phyloP scores from a whole-genome alignment of 2,797 vertebrate species.

The Notoglanidium macrostoma region DNA sequence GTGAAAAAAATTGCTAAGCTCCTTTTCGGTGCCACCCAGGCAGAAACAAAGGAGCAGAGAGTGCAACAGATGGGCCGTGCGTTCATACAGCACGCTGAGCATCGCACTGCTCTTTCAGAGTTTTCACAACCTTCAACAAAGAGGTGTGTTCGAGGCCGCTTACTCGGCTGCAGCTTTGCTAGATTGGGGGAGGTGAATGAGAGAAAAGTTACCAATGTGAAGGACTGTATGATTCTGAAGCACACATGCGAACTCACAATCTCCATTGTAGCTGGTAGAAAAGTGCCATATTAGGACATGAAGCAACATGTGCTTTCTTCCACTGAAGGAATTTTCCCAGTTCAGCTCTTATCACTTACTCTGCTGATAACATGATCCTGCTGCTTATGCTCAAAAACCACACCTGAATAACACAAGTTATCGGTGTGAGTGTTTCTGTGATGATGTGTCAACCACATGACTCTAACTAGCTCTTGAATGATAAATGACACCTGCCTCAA shows the following conservation, averaged over 20 bases:
- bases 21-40: conserved; percentile 31
- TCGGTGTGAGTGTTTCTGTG: background rate
- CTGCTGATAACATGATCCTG: conserved; percentile 51
- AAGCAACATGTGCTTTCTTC: conserved; percentile 52
- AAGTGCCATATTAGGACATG: conserved; percentile 69
- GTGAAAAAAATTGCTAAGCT: conserved; percentile 27
- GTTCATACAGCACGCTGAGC: conserved; percentile 29
- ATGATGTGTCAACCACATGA: background rate
- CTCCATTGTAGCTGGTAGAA: background rate
- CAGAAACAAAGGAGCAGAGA: conserved; percentile 47
- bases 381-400: conserved; percentile 25
- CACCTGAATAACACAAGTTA: conserved; percentile 19
- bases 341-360: conserved; percentile 55
- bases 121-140: conserved; percentile 41
- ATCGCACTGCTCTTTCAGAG: conserved; percentile 36
- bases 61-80: conserved; percentile 49
- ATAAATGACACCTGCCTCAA: conserved; percentile 22
- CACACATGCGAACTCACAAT: background rate
- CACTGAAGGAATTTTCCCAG: conserved; percentile 58
- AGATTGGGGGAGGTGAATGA: conserved; percentile 15
- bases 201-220: conserved; percentile 42
- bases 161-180: background rate
- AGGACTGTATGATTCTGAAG: background rate
- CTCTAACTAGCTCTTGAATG: conserved; percentile 1
- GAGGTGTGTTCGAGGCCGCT: conserved; percentile 6